These are phyloP conservation scores for Carassius carassius DNA, from an alignment of 2,113 vertebrate species.

Conservation along the genomic window DNA sequence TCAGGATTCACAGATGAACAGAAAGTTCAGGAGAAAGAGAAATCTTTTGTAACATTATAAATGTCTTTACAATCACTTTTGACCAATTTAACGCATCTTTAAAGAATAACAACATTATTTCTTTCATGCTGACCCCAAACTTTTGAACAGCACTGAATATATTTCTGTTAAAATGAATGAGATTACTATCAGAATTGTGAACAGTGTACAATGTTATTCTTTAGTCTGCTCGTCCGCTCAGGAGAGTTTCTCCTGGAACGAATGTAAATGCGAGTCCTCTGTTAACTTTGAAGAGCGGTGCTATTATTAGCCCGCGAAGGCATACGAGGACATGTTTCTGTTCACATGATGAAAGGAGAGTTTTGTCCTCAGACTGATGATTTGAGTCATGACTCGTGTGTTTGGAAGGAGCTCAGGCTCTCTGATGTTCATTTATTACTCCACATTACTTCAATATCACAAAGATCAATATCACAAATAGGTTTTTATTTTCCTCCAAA, in stretches of 20 bases:
- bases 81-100: background rate
- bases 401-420: constrained; percentile 18
- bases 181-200: background rate
- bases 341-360: constrained; percentile 30
- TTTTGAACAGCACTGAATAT: background rate
- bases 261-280: constrained; percentile 13
- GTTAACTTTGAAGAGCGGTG: constrained; percentile 15
- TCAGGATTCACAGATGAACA: background rate
- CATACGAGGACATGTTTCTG: constrained; percentile 21
- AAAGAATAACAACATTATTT: background rate
- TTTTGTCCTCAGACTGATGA: constrained; percentile 22
- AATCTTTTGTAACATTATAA: background rate
- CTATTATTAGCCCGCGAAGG: constrained; percentile 31
- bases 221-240: no score
- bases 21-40: background rate
- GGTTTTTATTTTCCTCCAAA: no score
- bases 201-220: no score
- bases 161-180: background rate
- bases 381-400: constrained; percentile 32
- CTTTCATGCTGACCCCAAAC: background rate
- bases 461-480: background rate
- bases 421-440: constrained; percentile 12
- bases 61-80: background rate
- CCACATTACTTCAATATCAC: background rate
- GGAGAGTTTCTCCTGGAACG: background rate